A percentile compares a stretch with the other conserved stretches of the same genome.
Conservation (phyloP, 2,888 invertebrate species). For the Limnephilus marmoratus region DNA sequence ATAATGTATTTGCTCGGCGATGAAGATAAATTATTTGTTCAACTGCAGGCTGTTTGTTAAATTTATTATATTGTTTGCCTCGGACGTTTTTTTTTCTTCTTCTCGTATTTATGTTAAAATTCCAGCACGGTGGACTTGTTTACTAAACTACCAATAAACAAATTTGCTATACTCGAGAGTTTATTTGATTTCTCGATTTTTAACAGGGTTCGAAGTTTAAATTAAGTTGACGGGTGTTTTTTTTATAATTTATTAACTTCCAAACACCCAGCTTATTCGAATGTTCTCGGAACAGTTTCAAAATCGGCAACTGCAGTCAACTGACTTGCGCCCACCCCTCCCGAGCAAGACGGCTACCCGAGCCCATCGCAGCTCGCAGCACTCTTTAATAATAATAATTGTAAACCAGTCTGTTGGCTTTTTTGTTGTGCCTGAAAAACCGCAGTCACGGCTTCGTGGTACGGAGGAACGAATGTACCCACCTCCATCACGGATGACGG, state of each 20-base stretch:
- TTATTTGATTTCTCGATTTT: neutral
- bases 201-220: neutral
- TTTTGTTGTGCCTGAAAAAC: constrained; percentile 47
- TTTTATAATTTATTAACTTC: neutral
- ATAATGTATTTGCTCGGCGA: neutral
- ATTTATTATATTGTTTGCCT: constrained; percentile 48
- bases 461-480: neutral
- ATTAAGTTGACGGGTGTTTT: neutral
- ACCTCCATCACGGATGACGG: neutral
- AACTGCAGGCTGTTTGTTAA: constrained; percentile 31
- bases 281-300: neutral
- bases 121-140: constrained; percentile 2
- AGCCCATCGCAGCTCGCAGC: constrained; percentile 20
- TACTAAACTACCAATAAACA: constrained; percentile 16
- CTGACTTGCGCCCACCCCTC: constrained; percentile 27
- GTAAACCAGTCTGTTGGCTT: constrained; percentile 51
- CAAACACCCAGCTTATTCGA: no score
- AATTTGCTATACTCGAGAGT: neutral
- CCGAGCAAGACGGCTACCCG: constrained; percentile 2
- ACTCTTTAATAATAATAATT: constrained; percentile 34
- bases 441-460: constrained; percentile 44
- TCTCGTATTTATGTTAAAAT: neutral
- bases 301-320: constrained; percentile 24
- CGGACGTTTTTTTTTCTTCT: constrained; percentile 12
- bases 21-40: constrained; percentile 48